Percentiles rank a stretch among this genome's conserved stretches.
These are phyloP conservation scores for Microtus oregoni DNA, from an alignment of 2,113 vertebrate species.

Conservation along the genomic window DNA sequence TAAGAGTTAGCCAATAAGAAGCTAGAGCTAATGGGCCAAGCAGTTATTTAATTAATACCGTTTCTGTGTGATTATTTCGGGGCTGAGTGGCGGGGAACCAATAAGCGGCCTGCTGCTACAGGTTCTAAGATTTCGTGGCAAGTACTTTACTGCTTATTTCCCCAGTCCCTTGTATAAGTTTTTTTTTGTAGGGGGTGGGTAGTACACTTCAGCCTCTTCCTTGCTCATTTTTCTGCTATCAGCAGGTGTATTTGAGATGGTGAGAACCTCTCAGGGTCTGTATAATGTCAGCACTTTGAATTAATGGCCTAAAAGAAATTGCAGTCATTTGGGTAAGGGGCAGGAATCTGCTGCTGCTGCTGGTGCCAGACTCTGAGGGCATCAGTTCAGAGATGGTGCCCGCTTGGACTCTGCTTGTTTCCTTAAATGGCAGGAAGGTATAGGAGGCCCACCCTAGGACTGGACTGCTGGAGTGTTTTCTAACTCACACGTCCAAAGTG, in stretches of 20 bases:
- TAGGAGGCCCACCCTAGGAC: not conserved
- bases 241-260: not conserved
- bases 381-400: not conserved
- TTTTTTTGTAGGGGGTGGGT: not conserved
- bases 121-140: not conserved
- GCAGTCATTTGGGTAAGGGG: not conserved
- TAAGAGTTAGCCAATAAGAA: too few species aligned
- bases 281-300: not conserved
- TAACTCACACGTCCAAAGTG: not conserved
- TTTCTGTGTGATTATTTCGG: too few species aligned
- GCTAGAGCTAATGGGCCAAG: too few species aligned
- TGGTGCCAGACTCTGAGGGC: not conserved
- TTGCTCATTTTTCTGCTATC: not conserved
- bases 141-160: not conserved
- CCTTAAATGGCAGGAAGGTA: not conserved
- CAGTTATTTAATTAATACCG: too few species aligned
- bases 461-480: not conserved
- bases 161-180: not conserved
- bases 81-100: too few species aligned
- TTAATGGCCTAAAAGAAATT: not conserved
- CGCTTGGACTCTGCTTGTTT: slow-evolving; percentile 37
- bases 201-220: not conserved
- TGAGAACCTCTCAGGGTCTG: not conserved
- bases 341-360: not conserved
- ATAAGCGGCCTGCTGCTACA: too few species aligned